Evolutionary conservation across 1,140 invertebrate genomes (phyloP).

Genomic region (Melanaphis sacchari): DNA sequence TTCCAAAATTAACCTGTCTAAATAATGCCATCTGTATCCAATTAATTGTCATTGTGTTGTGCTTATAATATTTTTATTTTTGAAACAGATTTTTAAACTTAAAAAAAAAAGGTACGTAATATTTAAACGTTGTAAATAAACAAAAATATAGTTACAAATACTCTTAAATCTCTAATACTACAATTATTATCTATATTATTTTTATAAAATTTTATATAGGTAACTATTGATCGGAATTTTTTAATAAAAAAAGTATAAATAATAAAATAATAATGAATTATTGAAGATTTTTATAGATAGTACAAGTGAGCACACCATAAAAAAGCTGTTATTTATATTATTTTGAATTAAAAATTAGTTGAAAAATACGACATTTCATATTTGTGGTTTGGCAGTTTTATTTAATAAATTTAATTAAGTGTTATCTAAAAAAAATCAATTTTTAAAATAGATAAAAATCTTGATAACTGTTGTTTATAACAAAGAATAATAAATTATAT

Average conservation of each 20-base stretch:
- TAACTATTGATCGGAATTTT: neutral
- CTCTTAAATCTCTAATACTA: neutral
- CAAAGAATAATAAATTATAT: too few relatives aligned
- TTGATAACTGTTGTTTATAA: too few relatives aligned
- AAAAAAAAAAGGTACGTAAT: neutral
- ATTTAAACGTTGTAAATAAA: neutral
- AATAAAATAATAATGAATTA: neutral
- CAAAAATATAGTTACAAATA: neutral
- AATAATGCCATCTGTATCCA: neutral
- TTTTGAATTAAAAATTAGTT: neutral
- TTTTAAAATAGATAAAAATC: neutral
- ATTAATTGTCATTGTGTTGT: neutral
- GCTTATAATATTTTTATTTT: neutral
- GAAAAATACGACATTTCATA: too few relatives aligned
- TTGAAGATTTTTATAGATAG: neutral
- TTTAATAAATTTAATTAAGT: too few relatives aligned
- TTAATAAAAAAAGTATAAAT: neutral
- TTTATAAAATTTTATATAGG: too few relatives aligned
- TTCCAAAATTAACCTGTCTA: neutral
- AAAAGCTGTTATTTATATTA: neutral
- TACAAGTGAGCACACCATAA: neutral
- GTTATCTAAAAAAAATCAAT: neutral
- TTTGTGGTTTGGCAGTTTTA: too few relatives aligned
- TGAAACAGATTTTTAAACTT: neutral
- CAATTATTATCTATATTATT: too few relatives aligned